These are phyloP conservation scores for Vanessa atalanta DNA, from an alignment of 1,140 invertebrate species.

Conservation along the genomic window DNA sequence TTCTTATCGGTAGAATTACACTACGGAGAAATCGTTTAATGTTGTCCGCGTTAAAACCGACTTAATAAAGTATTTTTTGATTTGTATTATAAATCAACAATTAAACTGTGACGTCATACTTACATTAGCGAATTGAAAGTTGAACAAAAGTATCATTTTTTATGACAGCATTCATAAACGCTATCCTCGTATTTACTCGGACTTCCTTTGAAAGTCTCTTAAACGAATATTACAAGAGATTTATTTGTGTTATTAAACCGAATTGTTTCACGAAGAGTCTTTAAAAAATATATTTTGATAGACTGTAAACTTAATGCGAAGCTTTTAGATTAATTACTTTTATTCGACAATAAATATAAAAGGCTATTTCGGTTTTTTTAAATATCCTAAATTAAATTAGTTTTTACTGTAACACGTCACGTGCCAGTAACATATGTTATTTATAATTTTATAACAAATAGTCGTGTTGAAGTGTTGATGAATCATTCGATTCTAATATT, in stretches of 20 bases:
- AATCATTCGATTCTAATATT: too few species aligned
- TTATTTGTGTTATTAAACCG: slow-evolving; percentile 4
- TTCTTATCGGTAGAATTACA: too few species aligned
- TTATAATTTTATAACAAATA: too few species aligned
- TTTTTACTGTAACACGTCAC: too few species aligned
- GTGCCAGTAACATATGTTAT: too few species aligned
- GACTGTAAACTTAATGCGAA: neutral
- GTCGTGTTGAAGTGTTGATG: too few species aligned
- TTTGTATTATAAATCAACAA: too few species aligned
- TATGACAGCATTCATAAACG: neutral
- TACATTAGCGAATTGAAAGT: neutral
- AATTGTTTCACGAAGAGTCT: neutral
- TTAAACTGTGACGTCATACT: slow-evolving; percentile 1
- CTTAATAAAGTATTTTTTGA: too few species aligned
- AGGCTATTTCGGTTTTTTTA: neutral
- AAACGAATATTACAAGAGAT: neutral
- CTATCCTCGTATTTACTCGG: neutral
- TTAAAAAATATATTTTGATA: neutral
- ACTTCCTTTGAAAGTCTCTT: neutral
- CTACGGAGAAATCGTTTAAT: too few species aligned
- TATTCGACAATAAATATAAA: neutral
- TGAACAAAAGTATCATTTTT: slow-evolving; percentile 1
- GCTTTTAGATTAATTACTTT: neutral
- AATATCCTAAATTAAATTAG: too few species aligned
- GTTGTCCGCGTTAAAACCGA: too few species aligned